Percentiles rank a stretch among this genome's conserved stretches.
phyloP scores from a whole-genome alignment of 1,140 invertebrate species.

The Druon quercuslanigerum region DNA sequence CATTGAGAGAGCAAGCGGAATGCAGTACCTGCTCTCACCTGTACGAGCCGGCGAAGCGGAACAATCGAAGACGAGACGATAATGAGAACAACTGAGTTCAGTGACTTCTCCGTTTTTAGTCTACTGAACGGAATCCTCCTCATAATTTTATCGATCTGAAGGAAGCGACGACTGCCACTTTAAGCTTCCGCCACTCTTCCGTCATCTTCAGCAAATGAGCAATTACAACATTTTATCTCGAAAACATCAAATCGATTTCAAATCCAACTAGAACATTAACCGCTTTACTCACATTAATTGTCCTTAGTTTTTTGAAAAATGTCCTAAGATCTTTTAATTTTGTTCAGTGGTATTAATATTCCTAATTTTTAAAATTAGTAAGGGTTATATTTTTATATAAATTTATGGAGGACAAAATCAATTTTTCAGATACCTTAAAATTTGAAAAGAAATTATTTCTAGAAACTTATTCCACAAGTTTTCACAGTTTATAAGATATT shows the following conservation, averaged over 20 bases:
- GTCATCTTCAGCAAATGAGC: slow-evolving; percentile 12
- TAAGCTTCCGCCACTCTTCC: background rate
- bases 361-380: too few species aligned
- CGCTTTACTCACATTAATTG: too few species aligned
- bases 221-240: background rate
- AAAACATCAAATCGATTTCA: background rate
- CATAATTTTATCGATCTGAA: slow-evolving; percentile 11
- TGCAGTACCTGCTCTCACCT: slow-evolving; percentile 54
- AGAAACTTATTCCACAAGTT: too few species aligned
- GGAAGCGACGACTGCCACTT: slow-evolving; percentile 13
- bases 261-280: too few species aligned
- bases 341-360: too few species aligned
- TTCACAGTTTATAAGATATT: too few species aligned
- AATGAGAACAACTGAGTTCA: slow-evolving; percentile 56
- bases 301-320: too few species aligned
- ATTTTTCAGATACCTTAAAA: too few species aligned
- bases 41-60: slow-evolving; percentile 46
- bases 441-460: too few species aligned
- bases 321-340: too few species aligned
- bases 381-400: too few species aligned
- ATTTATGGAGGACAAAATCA: too few species aligned
- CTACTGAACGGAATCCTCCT: background rate
- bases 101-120: slow-evolving; percentile 24
- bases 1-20: slow-evolving; percentile 40
- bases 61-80: slow-evolving; percentile 61